A percentile compares a stretch with the other conserved stretches of the same genome.
Evolutionary conservation across 2,888 invertebrate species (phyloP).

Genomic region (Steinernema hermaphroditum): DNA sequence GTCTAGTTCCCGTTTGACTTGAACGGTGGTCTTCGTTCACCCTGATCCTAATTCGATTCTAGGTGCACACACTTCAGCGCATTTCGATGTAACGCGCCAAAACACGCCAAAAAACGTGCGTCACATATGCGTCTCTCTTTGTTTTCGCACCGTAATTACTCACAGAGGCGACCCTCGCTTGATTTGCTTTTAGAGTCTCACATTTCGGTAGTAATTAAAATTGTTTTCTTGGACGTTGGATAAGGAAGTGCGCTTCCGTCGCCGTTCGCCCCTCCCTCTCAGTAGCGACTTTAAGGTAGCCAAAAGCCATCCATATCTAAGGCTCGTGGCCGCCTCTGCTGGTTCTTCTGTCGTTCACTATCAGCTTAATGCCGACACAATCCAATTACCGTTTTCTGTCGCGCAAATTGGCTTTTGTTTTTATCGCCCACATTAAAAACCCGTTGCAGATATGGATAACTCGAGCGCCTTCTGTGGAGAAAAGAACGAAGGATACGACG

Average conservation of each 20-base stretch:
- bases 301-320: too few species aligned
- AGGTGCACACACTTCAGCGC: background rate
- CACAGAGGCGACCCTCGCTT: background rate
- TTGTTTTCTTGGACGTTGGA: background rate
- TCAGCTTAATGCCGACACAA: background rate
- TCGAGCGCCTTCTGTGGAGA: constrained; percentile 28
- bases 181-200: constrained; percentile 14
- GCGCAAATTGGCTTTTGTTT: background rate
- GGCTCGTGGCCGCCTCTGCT: background rate
- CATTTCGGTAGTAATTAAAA: constrained; percentile 13
- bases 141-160: background rate
- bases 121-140: background rate
- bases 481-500: constrained; percentile 54
- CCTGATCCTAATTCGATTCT: background rate
- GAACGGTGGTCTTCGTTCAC: background rate
- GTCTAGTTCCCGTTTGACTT: background rate
- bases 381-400: background rate
- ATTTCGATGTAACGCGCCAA: background rate
- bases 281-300: too few species aligned
- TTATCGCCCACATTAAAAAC: background rate
- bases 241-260: background rate
- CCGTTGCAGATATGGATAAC: background rate
- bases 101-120: too few species aligned
- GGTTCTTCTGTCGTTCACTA: background rate
- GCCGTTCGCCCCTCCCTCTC: background rate